Conservation (phyloP, 2,888 invertebrate genomes). For the Taphrorychus bicolor region DNA sequence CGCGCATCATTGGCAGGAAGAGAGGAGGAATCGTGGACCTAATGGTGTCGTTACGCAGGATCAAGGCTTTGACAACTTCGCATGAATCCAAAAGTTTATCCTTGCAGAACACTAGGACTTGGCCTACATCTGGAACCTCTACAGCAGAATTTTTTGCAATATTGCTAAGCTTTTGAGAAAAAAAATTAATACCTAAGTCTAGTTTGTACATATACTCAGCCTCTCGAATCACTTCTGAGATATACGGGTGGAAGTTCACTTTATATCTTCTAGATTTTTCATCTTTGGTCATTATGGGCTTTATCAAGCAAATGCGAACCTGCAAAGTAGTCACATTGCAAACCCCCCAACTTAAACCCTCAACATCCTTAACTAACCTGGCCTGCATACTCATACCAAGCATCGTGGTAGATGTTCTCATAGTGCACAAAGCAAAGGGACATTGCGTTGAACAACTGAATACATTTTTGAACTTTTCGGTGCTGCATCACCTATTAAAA, state of each 20-base stretch:
- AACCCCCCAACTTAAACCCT: constrained; percentile 49
- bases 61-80: constrained; percentile 68
- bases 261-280: constrained; percentile 70
- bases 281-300: constrained; percentile 74
- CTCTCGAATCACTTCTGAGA: constrained; percentile 77
- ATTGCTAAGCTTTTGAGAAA: not conserved
- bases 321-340: constrained; percentile 58
- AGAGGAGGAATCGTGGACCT: constrained; percentile 69
- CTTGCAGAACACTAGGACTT: constrained; percentile 76
- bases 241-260: constrained; percentile 77
- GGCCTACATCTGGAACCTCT: constrained; percentile 79
- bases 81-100: constrained; percentile 70
- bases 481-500: constrained; percentile 63
- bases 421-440: constrained; percentile 81
- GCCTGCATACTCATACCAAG: constrained; percentile 79
- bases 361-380: too few relatives aligned
- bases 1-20: constrained; percentile 74
- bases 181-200: constrained; percentile 70
- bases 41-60: constrained; percentile 69
- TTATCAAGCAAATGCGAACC: constrained; percentile 71
- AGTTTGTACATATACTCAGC: constrained; percentile 83
- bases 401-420: constrained; percentile 81
- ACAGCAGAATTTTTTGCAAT: too few relatives aligned
- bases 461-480: constrained; percentile 74
- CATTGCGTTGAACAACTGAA: constrained; percentile 81